Percentiles rank a stretch among this genome's conserved stretches.
phyloP scores from a whole-genome alignment of 1,140 invertebrate genomes.

The Euwallacea similis region DNA sequence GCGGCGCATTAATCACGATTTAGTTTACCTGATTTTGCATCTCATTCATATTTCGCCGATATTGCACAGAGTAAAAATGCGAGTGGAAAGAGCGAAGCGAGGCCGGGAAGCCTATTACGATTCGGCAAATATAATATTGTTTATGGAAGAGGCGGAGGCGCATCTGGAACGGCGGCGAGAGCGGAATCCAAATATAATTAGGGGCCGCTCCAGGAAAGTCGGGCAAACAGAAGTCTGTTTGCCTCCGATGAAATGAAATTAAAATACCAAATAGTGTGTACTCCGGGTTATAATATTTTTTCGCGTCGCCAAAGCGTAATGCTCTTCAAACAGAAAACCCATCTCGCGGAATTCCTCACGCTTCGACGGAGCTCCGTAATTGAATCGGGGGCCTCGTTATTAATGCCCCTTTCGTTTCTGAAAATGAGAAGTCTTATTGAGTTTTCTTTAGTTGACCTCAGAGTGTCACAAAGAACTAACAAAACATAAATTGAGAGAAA shows the following conservation, averaged over 20 bases:
- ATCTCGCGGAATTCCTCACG: constrained; percentile 13
- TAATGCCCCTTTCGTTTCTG: too few species aligned
- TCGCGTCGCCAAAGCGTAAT: constrained; percentile 17
- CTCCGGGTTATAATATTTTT: constrained; percentile 20
- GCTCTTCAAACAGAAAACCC: constrained; percentile 17
- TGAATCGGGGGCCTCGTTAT: background rate
- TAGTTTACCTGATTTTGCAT: constrained; percentile 5
- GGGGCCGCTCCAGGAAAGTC: constrained; percentile 18
- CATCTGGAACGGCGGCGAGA: constrained; percentile 15
- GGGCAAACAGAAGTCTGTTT: constrained; percentile 26
- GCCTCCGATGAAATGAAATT: constrained; percentile 22
- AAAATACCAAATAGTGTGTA: constrained; percentile 27
- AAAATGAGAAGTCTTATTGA: too few species aligned
- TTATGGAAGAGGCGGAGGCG: constrained; percentile 17
- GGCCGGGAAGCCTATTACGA: constrained; percentile 13
- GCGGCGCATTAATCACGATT: background rate
- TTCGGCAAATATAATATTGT: constrained; percentile 27
- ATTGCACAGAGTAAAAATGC: background rate
- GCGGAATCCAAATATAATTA: constrained; percentile 26
- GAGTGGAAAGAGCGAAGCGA: background rate
- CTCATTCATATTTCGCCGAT: constrained; percentile 5
- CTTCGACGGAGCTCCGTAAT: background rate
- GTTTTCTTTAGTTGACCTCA: too few species aligned
- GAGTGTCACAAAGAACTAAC: too few species aligned
- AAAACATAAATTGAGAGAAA: too few species aligned